A percentile compares a stretch with the other conserved stretches of the same genome.
Conservation (phyloP, 2,888 invertebrate species). For the Drosophila niveifrons region DNA sequence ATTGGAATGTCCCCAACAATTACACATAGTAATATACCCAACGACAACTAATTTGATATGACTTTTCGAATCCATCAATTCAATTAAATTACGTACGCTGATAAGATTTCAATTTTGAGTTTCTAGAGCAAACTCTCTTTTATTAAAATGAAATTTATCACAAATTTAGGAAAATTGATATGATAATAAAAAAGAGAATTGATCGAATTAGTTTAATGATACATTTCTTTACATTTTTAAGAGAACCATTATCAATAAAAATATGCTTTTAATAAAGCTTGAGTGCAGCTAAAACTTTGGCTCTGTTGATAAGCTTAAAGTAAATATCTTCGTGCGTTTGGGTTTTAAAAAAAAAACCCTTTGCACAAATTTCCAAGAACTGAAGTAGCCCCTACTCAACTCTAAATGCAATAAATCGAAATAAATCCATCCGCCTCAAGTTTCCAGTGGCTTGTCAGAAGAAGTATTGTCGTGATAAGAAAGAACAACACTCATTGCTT, state of each 20-base stretch:
- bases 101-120: background rate
- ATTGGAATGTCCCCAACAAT: constrained; percentile 10
- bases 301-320: background rate
- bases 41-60: background rate
- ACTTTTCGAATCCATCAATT: constrained; percentile 6
- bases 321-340: too few relatives aligned
- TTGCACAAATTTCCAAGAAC: background rate
- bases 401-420: constrained; percentile 9
- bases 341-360: background rate
- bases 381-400: background rate
- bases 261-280: background rate
- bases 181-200: too few relatives aligned
- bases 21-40: background rate
- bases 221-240: too few relatives aligned
- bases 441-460: background rate
- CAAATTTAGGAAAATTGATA: too few relatives aligned
- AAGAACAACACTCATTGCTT: constrained; percentile 1
- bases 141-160: too few relatives aligned
- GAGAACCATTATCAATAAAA: too few relatives aligned
- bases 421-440: constrained; percentile 4
- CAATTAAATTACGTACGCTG: background rate
- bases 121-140: background rate
- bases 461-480: constrained; percentile 21
- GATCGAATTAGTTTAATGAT: too few relatives aligned
- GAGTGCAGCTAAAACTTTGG: background rate